Conservation (phyloP, 2,113 vertebrate species). For the Sylvilagus bachmani region DNA sequence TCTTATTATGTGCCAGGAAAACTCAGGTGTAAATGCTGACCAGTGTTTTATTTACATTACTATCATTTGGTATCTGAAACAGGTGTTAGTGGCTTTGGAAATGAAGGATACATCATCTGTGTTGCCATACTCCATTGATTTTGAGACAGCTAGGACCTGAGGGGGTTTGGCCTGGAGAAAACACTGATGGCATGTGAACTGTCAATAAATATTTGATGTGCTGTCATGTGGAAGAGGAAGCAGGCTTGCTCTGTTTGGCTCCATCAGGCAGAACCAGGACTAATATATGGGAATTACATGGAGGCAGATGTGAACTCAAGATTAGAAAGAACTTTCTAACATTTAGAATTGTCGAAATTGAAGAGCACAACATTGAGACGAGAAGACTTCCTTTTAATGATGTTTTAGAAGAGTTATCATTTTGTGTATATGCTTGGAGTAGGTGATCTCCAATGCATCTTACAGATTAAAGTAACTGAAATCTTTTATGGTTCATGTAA, state of each 20-base stretch:
- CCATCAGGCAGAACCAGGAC: slow-evolving; percentile 40
- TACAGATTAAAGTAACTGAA: neutral
- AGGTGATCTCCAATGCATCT: neutral
- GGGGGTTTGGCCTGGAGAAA: slow-evolving; percentile 76
- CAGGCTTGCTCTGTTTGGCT: slow-evolving; percentile 57
- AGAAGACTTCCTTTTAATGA: neutral
- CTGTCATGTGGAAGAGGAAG: slow-evolving; percentile 67
- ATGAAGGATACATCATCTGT: slow-evolving; percentile 71
- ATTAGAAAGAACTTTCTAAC: slow-evolving; percentile 56
- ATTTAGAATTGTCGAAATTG: slow-evolving; percentile 8
- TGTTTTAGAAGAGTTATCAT: neutral
- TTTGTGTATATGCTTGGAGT: neutral
- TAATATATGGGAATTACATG: slow-evolving; percentile 38
- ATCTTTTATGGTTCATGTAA: neutral
- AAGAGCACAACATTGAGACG: neutral
- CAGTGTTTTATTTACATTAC: slow-evolving; percentile 56
- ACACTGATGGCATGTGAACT: slow-evolving; percentile 70
- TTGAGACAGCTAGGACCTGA: slow-evolving; percentile 69
- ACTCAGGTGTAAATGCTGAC: slow-evolving; percentile 66
- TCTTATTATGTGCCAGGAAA: slow-evolving; percentile 50
- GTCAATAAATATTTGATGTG: slow-evolving; percentile 77
- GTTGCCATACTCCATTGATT: slow-evolving; percentile 76
- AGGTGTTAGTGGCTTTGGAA: slow-evolving; percentile 78
- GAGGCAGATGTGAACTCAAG: slow-evolving; percentile 58
- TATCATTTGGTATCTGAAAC: slow-evolving; percentile 67